Evolutionary conservation across 2,888 invertebrate genomes (phyloP).

Genomic region (Eurytoma adleriae): DNA sequence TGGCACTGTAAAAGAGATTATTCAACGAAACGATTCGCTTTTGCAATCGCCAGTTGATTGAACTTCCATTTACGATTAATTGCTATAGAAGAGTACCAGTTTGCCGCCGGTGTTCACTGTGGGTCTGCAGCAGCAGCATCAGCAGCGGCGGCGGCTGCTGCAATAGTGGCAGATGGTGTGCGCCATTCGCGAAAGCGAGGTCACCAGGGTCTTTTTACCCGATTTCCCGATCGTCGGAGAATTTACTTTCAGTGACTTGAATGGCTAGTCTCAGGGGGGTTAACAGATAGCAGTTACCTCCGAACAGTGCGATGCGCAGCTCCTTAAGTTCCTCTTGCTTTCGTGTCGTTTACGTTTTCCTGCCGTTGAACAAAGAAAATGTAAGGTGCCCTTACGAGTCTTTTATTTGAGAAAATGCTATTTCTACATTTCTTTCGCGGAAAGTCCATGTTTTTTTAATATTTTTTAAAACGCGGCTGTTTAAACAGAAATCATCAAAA

Average conservation of each 20-base stretch:
- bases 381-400: neutral
- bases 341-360: constrained; percentile 23
- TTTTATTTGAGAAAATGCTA: neutral
- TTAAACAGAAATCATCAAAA: no score
- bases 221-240: constrained; percentile 52
- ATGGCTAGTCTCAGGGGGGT: constrained; percentile 59
- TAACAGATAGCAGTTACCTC: constrained; percentile 52
- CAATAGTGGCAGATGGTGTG: no score
- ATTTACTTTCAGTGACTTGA: constrained; percentile 62
- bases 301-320: constrained; percentile 7
- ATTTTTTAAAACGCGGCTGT: no score
- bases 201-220: constrained; percentile 56
- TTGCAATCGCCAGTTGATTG: constrained; percentile 12
- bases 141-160: neutral
- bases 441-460: no score
- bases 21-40: no score
- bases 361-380: neutral
- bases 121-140: neutral
- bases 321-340: constrained; percentile 35
- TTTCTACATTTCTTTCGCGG: neutral
- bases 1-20: no score
- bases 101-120: neutral
- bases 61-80: constrained; percentile 16
- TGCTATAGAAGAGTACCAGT: constrained; percentile 9
- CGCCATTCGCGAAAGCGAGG: constrained; percentile 5